A percentile compares a stretch with the other conserved stretches of the same genome.
Evolutionary conservation across 1,140 invertebrate genomes (phyloP).

Genomic region (Drosophila nigrodunni): DNA sequence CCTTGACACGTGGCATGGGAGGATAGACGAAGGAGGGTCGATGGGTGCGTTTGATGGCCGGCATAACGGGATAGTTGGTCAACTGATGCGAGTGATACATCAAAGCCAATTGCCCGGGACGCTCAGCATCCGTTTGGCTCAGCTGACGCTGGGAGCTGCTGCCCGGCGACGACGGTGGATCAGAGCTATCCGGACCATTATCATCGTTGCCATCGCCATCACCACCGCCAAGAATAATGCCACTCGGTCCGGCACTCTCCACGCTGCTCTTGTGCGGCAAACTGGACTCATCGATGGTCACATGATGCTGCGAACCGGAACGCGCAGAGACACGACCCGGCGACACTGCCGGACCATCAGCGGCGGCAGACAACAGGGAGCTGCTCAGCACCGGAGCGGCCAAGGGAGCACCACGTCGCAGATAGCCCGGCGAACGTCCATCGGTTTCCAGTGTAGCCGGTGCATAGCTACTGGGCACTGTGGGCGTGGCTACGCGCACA

Average conservation of each 20-base stretch:
- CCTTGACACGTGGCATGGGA: slow-evolving; percentile 79
- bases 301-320: slow-evolving; percentile 80
- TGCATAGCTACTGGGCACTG: slow-evolving; percentile 74
- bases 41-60: slow-evolving; percentile 81
- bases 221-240: slow-evolving; percentile 62
- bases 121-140: slow-evolving; percentile 52
- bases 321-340: slow-evolving; percentile 78
- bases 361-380: slow-evolving; percentile 32
- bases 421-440: slow-evolving; percentile 44
- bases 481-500: slow-evolving; percentile 76
- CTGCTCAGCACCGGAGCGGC: slow-evolving; percentile 17
- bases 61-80: slow-evolving; percentile 81
- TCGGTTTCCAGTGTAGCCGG: slow-evolving; percentile 42
- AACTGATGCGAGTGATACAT: slow-evolving; percentile 84
- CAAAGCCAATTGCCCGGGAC: slow-evolving; percentile 70
- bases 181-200: slow-evolving; percentile 68
- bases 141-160: slow-evolving; percentile 59
- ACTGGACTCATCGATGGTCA: slow-evolving; percentile 83
- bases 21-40: slow-evolving; percentile 82
- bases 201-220: slow-evolving; percentile 62
- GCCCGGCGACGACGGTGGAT: slow-evolving; percentile 69
- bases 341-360: slow-evolving; percentile 85
- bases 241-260: slow-evolving; percentile 61
- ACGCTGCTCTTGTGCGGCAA: slow-evolving; percentile 67
- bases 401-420: slow-evolving; percentile 12